These are phyloP conservation scores for Lordiphosa clarofinis DNA, from an alignment of 1,140 invertebrate species.

Conservation along the genomic window DNA sequence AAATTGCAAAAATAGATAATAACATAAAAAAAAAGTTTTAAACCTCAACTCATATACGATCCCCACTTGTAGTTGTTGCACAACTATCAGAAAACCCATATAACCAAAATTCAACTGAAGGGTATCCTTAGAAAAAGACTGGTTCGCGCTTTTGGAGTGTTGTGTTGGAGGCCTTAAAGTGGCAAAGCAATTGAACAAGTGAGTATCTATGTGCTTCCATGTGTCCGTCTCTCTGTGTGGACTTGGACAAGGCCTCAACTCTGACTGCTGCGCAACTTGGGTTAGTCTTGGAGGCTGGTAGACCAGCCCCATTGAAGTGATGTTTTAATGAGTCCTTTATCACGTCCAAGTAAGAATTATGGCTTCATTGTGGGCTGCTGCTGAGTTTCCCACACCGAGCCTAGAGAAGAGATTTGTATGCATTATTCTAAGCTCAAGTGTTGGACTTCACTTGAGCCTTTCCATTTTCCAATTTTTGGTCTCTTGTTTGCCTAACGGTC, in stretches of 20 bases:
- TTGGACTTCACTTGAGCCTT: constrained; percentile 39
- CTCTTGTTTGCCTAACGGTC: constrained; percentile 56
- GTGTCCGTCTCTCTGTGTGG: constrained; percentile 3
- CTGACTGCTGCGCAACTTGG: constrained; percentile 6
- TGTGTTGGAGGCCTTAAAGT: constrained; percentile 61
- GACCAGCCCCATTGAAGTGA: constrained; percentile 71
- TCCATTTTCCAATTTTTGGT: constrained; percentile 10
- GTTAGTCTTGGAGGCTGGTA: constrained; percentile 57
- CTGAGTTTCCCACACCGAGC: constrained; percentile 43
- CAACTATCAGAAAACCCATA: neutral
- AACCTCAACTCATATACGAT: too few species aligned
- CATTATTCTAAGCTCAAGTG: constrained; percentile 37
- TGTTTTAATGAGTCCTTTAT: constrained; percentile 78
- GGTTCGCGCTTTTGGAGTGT: constrained; percentile 41
- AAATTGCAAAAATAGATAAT: too few species aligned
- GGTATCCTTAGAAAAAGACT: constrained; percentile 52
- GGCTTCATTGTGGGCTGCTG: constrained; percentile 55
- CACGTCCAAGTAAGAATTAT: constrained; percentile 70
- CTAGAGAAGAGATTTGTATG: neutral
- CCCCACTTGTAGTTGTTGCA: too few species aligned
- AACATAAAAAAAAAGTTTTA: too few species aligned
- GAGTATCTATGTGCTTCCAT: constrained; percentile 16
- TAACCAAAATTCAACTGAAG: constrained; percentile 17
- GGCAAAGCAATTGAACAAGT: constrained; percentile 74
- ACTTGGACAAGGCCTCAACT: constrained; percentile 10